phyloP scores from a whole-genome alignment of 2,113 vertebrate genomes.

The Odocoileus hemionus region DNA sequence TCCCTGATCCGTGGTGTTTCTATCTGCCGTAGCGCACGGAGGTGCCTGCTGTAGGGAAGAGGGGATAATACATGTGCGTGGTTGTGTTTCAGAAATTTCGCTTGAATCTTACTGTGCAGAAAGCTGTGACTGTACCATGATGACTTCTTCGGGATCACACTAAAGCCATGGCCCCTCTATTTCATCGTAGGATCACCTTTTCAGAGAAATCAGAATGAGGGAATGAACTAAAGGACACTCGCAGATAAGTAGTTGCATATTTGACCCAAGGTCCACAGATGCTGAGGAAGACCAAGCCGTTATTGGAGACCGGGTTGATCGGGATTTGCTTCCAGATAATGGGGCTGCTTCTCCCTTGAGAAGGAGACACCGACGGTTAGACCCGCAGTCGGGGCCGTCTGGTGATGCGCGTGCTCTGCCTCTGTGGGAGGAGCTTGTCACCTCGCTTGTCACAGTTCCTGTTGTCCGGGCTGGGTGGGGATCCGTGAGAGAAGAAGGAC shows the following conservation, averaged over 20 bases:
- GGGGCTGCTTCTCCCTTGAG: neutral
- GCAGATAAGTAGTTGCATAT: neutral
- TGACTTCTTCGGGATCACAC: no score
- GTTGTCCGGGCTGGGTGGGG: neutral
- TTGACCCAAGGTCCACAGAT: neutral
- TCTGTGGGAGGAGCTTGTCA: no score
- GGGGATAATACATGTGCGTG: rapidly evolving
- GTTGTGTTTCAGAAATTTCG: rapidly evolving
- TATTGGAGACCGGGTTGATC: rapidly evolving
- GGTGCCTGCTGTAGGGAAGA: neutral
- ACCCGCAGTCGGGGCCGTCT: rapidly evolving
- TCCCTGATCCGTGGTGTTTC: no score
- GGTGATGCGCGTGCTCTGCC: rapidly evolving
- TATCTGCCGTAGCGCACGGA: rapidly evolving
- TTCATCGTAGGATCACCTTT: neutral
- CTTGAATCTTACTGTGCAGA: neutral
- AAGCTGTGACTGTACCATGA: rapidly evolving
- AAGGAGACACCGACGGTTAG: rapidly evolving
- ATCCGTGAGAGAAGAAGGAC: no score
- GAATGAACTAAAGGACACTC: neutral
- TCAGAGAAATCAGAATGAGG: neutral
- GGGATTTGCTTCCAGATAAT: no score
- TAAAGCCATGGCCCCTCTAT: rapidly evolving
- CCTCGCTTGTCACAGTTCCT: no score
- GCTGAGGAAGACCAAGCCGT: neutral